Percentiles rank a stretch among this genome's conserved stretches.
These are phyloP conservation scores for Zaprionus capensis DNA, from an alignment of 1,140 invertebrate species.

Conservation along the genomic window DNA sequence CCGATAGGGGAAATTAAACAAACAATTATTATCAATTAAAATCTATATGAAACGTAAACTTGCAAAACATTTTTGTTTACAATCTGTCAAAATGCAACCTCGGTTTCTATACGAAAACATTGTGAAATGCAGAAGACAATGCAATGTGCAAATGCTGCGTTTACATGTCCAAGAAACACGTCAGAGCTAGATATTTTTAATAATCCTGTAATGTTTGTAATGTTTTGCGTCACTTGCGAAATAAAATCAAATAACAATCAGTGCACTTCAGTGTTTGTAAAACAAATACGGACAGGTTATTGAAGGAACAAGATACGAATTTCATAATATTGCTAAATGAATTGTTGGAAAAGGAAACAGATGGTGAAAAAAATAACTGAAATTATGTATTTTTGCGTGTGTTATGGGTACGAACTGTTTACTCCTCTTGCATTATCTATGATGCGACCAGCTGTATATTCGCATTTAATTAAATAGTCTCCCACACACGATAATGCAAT, in stretches of 20 bases:
- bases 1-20: conserved; percentile 1
- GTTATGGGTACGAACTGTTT: background rate
- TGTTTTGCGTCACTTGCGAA: background rate
- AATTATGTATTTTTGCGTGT: background rate
- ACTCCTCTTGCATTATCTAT: conserved; percentile 5
- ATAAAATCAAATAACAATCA: background rate
- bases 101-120: too few relatives aligned
- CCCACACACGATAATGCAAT: conserved; percentile 15
- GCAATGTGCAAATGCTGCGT: background rate
- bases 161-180: background rate
- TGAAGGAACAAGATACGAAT: background rate
- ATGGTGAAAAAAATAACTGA: background rate
- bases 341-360: background rate
- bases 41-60: background rate
- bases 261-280: background rate
- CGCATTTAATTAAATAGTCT: conserved; percentile 38
- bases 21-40: background rate
- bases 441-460: background rate
- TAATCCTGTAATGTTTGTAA: background rate
- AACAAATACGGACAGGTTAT: background rate
- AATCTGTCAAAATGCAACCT: too few relatives aligned
- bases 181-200: background rate
- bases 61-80: too few relatives aligned
- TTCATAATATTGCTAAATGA: background rate
- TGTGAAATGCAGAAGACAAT: background rate